These are phyloP conservation scores for Indri indri DNA, from an alignment of 2,113 vertebrate genomes.

Conservation along the genomic window DNA sequence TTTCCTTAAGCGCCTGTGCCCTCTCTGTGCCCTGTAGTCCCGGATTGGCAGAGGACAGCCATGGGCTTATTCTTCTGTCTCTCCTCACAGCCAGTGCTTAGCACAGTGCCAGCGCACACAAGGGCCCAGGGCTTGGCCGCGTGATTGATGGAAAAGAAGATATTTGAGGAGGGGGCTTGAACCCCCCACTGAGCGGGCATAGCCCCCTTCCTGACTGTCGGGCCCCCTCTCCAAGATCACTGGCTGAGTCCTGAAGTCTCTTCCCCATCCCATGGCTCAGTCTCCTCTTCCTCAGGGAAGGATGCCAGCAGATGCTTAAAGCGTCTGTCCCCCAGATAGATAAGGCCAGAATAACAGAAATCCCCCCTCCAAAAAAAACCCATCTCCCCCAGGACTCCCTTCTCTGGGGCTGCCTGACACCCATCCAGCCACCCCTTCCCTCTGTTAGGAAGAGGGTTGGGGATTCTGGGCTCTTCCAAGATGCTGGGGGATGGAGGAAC, in stretches of 20 bases:
- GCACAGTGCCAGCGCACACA: rapidly evolving
- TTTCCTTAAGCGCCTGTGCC: not conserved
- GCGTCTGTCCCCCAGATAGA: not conserved
- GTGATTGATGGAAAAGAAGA: not conserved
- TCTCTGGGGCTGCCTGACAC: not conserved
- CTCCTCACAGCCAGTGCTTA: not conserved
- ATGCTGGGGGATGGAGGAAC: not conserved
- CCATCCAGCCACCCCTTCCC: too few relatives aligned
- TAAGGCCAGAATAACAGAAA: not conserved
- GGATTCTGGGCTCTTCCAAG: not conserved
- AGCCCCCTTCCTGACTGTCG: too few relatives aligned
- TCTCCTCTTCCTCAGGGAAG: not conserved
- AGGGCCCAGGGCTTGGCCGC: not conserved
- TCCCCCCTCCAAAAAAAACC: rapidly evolving
- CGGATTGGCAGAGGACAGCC: not conserved
- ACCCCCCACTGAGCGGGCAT: not conserved
- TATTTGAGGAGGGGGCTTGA: not conserved
- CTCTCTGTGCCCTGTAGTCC: not conserved
- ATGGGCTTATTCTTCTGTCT: not conserved
- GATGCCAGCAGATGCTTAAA: not conserved
- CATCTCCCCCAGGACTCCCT: not conserved
- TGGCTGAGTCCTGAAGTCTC: not conserved
- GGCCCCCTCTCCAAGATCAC: not conserved
- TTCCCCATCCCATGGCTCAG: not conserved
- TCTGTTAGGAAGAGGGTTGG: not conserved